phyloP scores from a whole-genome alignment of 2,113 vertebrate genomes.

The Halichoeres trimaculatus region DNA sequence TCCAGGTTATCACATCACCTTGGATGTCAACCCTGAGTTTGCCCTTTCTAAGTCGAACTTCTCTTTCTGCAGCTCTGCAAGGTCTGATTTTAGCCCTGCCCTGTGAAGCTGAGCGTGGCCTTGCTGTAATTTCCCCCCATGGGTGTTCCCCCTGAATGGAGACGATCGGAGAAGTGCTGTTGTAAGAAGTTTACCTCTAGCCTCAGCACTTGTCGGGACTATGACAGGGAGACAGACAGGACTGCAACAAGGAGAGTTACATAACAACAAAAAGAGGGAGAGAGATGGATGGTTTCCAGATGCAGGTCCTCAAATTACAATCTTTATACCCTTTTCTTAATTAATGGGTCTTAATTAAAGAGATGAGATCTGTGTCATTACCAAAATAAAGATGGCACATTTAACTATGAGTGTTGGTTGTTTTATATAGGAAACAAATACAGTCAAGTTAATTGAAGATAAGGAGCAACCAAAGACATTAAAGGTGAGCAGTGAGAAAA shows the following conservation, averaged over 20 bases:
- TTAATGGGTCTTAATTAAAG: no score
- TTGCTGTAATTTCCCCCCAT: slow-evolving; percentile 43
- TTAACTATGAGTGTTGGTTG: no score
- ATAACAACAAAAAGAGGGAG: slow-evolving; percentile 31
- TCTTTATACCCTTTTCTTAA: neutral
- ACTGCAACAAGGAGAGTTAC: slow-evolving; percentile 38
- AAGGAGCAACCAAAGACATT: neutral
- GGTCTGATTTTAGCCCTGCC: slow-evolving; percentile 29
- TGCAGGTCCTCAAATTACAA: slow-evolving; percentile 6
- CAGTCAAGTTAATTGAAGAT: no score
- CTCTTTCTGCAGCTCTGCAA: slow-evolving; percentile 14
- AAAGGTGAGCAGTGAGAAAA: neutral
- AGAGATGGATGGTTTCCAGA: neutral
- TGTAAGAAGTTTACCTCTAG: slow-evolving; percentile 49
- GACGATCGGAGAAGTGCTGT: slow-evolving; percentile 62
- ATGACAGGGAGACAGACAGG: neutral
- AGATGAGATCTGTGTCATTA: no score
- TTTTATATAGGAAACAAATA: no score
- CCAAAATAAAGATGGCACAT: no score
- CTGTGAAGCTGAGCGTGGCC: slow-evolving; percentile 28
- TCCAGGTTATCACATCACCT: neutral
- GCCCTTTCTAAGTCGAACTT: slow-evolving; percentile 19
- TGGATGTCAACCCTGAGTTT: neutral
- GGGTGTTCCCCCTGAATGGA: slow-evolving; percentile 56
- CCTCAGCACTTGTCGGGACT: slow-evolving; percentile 16